Conservation (phyloP, 2,797 vertebrate species). For the Artibeus jamaicensis region DNA sequence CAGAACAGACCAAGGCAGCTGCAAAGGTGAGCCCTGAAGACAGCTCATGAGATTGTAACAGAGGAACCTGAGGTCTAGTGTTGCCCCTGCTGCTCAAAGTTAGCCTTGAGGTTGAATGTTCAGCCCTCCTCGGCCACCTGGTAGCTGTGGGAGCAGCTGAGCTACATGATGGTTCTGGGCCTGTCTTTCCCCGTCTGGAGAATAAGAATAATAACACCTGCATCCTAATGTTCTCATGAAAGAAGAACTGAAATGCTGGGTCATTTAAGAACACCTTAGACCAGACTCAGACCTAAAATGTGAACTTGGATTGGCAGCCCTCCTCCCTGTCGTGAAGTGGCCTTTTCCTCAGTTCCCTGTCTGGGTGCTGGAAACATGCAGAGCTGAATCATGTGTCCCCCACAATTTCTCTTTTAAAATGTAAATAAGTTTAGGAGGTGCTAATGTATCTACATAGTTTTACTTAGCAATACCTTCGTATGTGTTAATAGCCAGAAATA, state of each 20-base stretch:
- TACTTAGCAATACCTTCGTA: background rate
- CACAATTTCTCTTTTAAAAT: background rate
- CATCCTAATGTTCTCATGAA: background rate
- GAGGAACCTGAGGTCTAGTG: background rate
- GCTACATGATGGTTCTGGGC: background rate
- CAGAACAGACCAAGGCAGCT: background rate
- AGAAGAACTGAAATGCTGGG: background rate
- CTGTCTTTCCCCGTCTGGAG: background rate
- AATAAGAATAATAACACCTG: background rate
- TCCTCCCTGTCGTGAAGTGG: too few relatives aligned
- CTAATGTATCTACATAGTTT: background rate
- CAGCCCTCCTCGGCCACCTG: background rate
- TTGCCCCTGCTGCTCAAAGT: background rate
- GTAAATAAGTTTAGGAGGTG: background rate
- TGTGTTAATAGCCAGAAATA: background rate
- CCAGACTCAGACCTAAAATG: background rate
- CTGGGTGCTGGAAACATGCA: accelerated
- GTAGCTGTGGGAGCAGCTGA: background rate
- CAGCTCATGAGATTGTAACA: too few relatives aligned
- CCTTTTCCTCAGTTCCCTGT: background rate
- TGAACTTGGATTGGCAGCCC: background rate
- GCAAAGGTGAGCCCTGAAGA: background rate
- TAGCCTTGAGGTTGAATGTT: background rate
- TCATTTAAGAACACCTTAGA: background rate
- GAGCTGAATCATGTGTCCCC: background rate